Conservation (phyloP, 1,140 invertebrate genomes). For the Helicoverpa armigera region DNA sequence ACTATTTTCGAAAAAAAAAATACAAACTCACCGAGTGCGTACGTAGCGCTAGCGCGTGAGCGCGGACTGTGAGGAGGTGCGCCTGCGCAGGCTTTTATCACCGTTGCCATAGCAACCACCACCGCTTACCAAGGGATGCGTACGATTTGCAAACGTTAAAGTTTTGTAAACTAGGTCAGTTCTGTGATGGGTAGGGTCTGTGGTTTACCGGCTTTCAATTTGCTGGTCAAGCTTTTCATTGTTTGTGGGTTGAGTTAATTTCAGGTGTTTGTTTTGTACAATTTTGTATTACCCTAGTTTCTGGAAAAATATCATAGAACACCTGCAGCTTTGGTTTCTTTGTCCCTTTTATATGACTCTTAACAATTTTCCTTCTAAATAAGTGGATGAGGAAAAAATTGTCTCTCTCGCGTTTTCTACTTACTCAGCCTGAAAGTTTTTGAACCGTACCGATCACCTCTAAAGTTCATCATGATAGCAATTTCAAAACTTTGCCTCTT, state of each 20-base stretch:
- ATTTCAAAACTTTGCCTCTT: background rate
- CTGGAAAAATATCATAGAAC: too few relatives aligned
- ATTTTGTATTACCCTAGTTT: too few relatives aligned
- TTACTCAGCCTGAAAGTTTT: background rate
- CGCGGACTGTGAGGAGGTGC: slow-evolving; percentile 68
- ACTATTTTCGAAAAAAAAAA: slow-evolving; percentile 28
- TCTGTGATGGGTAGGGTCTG: slow-evolving; percentile 2
- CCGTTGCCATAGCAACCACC: slow-evolving; percentile 67
- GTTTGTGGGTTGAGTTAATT: background rate
- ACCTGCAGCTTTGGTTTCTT: too few relatives aligned
- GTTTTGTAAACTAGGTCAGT: slow-evolving; percentile 31
- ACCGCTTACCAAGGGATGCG: slow-evolving; percentile 73
- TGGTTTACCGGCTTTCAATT: slow-evolving; percentile 29
- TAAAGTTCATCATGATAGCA: background rate
- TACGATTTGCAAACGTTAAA: slow-evolving; percentile 40
- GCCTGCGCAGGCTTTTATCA: slow-evolving; percentile 71
- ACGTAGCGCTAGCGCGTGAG: slow-evolving; percentile 71
- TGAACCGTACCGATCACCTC: background rate
- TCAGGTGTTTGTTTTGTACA: background rate
- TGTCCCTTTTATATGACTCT: too few relatives aligned
- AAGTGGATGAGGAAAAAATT: too few relatives aligned
- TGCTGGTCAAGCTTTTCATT: slow-evolving; percentile 25
- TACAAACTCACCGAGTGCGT: slow-evolving; percentile 79
- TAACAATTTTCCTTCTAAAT: too few relatives aligned
- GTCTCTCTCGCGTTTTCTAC: too few relatives aligned